These are phyloP conservation scores for Sapayoa aenigma DNA, from an alignment of 2,113 vertebrate species.

Conservation along the genomic window DNA sequence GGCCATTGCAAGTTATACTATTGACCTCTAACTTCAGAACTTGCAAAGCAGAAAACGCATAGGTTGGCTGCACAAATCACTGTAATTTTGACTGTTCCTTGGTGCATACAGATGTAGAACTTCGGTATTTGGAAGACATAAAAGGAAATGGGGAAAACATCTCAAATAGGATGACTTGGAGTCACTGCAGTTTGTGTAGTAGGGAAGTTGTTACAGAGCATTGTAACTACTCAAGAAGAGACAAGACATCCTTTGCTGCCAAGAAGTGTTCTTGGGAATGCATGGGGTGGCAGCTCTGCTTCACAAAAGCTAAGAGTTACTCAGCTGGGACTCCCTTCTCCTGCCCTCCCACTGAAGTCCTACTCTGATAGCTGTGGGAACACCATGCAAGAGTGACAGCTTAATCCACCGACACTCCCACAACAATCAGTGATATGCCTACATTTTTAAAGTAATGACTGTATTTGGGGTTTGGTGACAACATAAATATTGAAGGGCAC, in stretches of 20 bases:
- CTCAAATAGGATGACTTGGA: not conserved
- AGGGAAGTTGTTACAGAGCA: not conserved
- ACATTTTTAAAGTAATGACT: not conserved
- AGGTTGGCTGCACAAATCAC: not conserved
- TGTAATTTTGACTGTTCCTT: not conserved
- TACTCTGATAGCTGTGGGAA: not conserved
- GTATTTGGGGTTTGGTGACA: not conserved
- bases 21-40: not conserved
- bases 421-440: not conserved
- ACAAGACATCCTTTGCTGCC: rapidly evolving
- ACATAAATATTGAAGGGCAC: not conserved
- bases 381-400: not conserved
- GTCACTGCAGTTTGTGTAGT: not conserved
- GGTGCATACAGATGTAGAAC: not conserved
- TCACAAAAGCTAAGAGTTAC: not conserved
- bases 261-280: not conserved
- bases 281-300: not conserved
- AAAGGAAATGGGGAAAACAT: not conserved
- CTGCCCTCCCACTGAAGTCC: not conserved
- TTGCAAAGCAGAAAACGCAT: not conserved
- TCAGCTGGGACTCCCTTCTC: not conserved
- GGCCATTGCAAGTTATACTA: not conserved
- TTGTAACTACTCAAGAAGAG: not conserved
- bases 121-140: not conserved
- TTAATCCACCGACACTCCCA: not conserved